Evolutionary conservation across 2,888 invertebrate species (phyloP).

Genomic region (Empis stercorea): DNA sequence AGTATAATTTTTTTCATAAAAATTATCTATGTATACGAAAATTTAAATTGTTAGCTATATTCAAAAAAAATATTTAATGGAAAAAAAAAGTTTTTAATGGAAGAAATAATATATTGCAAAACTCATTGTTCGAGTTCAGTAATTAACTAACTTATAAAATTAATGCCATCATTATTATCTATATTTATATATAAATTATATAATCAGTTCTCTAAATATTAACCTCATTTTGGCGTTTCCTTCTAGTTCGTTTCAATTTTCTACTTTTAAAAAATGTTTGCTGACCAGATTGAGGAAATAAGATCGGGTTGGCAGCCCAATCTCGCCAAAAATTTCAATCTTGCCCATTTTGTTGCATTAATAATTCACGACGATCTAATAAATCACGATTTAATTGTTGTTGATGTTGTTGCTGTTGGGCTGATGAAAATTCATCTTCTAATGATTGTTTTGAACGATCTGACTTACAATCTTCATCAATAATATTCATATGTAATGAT

Average conservation of each 20-base stretch:
- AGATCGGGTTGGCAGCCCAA: constrained; percentile 36
- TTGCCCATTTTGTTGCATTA: constrained; percentile 63
- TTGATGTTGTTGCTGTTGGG: constrained; percentile 42
- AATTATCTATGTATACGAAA: too few species aligned
- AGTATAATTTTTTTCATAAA: too few species aligned
- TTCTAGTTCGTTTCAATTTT: constrained; percentile 9
- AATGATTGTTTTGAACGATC: constrained; percentile 49
- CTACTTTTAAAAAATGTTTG: background rate
- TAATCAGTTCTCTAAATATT: background rate
- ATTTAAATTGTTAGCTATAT: background rate
- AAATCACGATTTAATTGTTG: constrained; percentile 45
- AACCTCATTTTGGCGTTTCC: constrained; percentile 11
- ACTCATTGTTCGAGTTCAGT: too few species aligned
- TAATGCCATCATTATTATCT: too few species aligned
- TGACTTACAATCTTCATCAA: constrained; percentile 54
- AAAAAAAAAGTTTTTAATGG: too few species aligned
- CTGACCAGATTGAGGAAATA: constrained; percentile 24
- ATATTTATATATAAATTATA: too few species aligned
- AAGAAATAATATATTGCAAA: too few species aligned
- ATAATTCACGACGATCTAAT: constrained; percentile 47
- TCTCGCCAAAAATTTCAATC: constrained; percentile 48
- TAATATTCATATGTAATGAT: constrained; percentile 42
- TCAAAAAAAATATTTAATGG: too few species aligned
- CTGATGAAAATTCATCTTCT: constrained; percentile 42
- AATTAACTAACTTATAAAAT: too few species aligned